Evolutionary conservation across 2,888 invertebrate genomes (phyloP), one percentile per base, ranked within the genome.

Genomic region (Abrostola triplasia): DNA sequence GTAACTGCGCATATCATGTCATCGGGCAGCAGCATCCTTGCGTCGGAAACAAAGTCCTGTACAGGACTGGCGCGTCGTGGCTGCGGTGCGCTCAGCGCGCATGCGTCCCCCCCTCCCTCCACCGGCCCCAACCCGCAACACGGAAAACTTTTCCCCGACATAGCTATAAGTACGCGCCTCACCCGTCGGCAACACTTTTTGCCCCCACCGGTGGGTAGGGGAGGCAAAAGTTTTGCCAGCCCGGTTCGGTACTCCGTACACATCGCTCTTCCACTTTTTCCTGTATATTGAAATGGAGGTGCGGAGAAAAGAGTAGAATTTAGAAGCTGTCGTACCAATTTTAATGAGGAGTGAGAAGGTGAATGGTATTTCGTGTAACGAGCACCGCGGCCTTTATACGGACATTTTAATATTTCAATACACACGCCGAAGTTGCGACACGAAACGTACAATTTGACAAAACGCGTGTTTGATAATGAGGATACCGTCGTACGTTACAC

Each of bases 271-370:
- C 92, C 91, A 94, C 92, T 94, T 94, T 94, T 94, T 94, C 94
- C 94, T 93, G 93, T 94, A 93, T 92, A 94, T 94, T 94, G 94
- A 94, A 94, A 94, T 92, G 93, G 92, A 94, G 93, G 94, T 92
- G 92, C 92, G 88, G 92, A 93, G 93, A 93, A 93, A 93, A 94
- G 93, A 93, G 93, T 93, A 92, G 92, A 93, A 93, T 94, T 94
- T 93, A 94, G 93, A 93, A 88, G 92, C 91, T 92, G 91, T 91
- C 92, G 93, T 90, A 90, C 92, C 94, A 93, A 94, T 93, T 94
- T 93, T 94, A 94, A 94, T 94, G 94, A 94, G 92, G 90, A 93
- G 89, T 90, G 91, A 88, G 91, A 90, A 91, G 90, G 90, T 90
- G 88, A 87, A 89, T 82, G 82, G 71, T 82, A 76, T 85, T 84